Base-by-base conservation (phyloP, 2,113 vertebrate genomes). In the Oncorhynchus nerka region DNA sequence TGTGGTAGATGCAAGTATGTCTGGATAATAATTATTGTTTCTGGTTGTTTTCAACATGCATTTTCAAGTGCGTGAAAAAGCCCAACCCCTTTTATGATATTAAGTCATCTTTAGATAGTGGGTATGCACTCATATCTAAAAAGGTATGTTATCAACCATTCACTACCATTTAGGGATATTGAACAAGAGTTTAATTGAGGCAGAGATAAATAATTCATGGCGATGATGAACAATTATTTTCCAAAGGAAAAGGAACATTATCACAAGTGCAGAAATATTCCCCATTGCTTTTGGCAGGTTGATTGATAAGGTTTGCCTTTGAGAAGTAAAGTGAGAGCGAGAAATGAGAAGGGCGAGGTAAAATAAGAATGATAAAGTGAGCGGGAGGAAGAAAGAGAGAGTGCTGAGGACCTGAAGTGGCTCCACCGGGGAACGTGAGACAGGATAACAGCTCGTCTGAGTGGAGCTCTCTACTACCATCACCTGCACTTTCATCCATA, bases 51-150 rank as follows among this genome's bases (percentile, higher is more conserved):
- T 5, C 4, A 4, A 57, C 12, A 57, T 1, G 39, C 19, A 13
- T 20, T 57, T 57, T 16, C 51, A 57, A 57, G 86, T 90, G 85
- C 89, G 39, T 57, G 19, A 57, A 13, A 57, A 13, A 57, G 5
- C 4, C 51, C 11, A 57, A 57, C 19, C 51, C 16, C 51, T 39
- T 4, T 57, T 57, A 57, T 57, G 51, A 57, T 57, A 57, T 57
- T 57, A 16, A 20, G 19, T 11, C 12, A 57, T 57, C 13, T 13
- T 57, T 57, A 57, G 19, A 57, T 6, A 39, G 39, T 39, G 39
- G 39, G 39, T 39, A 57, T 57, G 39, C 39, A 39, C 39, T 39
- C 39, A 39, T 20, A 55, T 55, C 51, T 55, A 19, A 55, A 55
- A 34, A 34, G 34, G 1, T 5, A 55, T 0, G 51, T 57, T 15